phyloP scores from a whole-genome alignment of 2,113 vertebrate genomes.

The Pitta sordida region DNA sequence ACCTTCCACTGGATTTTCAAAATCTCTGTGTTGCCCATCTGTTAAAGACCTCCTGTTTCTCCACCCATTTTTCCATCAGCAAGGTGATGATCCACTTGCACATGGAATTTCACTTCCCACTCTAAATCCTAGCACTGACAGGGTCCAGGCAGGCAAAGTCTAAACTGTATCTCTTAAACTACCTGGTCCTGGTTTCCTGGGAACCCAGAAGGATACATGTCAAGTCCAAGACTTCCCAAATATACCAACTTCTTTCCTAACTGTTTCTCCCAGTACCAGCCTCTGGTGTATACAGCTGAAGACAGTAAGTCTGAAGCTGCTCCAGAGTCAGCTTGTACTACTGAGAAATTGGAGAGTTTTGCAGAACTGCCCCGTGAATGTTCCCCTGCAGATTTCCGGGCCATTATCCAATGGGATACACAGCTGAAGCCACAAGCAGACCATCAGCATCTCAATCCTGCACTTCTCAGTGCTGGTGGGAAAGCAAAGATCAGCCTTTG shows the following conservation, averaged over 20 bases:
- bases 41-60: neutral
- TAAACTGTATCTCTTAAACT: neutral
- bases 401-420: neutral
- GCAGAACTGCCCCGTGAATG: neutral
- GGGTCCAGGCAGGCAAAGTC: neutral
- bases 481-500: neutral
- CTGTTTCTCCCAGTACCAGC: neutral
- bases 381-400: neutral
- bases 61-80: neutral
- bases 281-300: neutral
- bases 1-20: neutral
- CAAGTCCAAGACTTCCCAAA: neutral
- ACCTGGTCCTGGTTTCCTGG: neutral
- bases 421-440: neutral
- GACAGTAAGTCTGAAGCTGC: neutral
- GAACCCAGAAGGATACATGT: neutral
- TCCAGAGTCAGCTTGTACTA: neutral
- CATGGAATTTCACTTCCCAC: neutral
- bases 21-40: neutral
- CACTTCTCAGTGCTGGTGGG: rapidly evolving
- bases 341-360: neutral
- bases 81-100: neutral
- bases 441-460: neutral
- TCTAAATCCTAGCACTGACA: neutral
- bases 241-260: neutral